Conservation (phyloP, 2,888 invertebrate species). For the Diplazon laetatorius region DNA sequence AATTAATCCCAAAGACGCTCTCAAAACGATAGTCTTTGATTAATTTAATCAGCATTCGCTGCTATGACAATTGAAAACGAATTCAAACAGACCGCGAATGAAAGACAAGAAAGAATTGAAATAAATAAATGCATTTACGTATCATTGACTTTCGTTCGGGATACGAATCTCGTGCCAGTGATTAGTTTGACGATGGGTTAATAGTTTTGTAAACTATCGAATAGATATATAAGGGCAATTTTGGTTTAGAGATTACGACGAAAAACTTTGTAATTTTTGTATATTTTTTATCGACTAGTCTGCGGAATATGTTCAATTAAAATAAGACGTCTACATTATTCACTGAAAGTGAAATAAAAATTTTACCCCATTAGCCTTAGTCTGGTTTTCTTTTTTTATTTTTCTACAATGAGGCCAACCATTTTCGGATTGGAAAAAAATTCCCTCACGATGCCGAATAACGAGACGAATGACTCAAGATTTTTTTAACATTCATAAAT, state of each 20-base stretch:
- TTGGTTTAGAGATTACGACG: not conserved
- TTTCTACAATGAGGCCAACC: no score
- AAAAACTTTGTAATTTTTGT: constrained; percentile 33
- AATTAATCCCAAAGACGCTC: constrained; percentile 92
- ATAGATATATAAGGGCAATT: not conserved
- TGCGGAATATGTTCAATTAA: constrained; percentile 1
- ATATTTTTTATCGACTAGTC: constrained; percentile 34
- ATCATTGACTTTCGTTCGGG: not conserved
- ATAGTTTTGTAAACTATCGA: constrained; percentile 6
- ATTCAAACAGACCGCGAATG: not conserved
- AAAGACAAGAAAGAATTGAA: not conserved
- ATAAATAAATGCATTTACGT: constrained; percentile 6
- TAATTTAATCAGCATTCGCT: not conserved
- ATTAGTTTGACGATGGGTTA: not conserved
- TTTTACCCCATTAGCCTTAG: no score
- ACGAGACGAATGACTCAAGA: no score
- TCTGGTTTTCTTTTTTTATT: no score
- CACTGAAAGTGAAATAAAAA: no score
- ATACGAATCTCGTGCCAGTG: not conserved
- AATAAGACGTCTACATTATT: not conserved
- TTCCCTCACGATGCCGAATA: no score
- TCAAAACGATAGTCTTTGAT: constrained; percentile 87
- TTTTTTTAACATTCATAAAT: no score
- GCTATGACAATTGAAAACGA: not conserved
- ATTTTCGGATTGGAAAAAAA: no score